Conservation (phyloP, 1,140 invertebrate species). For the Magallana ariakensis region DNA sequence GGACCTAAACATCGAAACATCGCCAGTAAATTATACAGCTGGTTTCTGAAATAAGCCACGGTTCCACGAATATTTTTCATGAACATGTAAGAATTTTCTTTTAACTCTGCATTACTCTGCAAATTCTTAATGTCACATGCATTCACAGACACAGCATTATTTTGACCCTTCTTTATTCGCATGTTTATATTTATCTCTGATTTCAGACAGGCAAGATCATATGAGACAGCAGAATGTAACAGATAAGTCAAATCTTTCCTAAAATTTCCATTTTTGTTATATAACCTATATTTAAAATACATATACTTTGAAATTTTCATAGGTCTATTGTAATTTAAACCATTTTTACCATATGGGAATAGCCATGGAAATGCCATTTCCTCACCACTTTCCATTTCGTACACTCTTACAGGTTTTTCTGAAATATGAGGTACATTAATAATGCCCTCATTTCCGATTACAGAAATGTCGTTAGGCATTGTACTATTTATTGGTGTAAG, state of each 20-base stretch:
- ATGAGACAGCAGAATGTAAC: slow-evolving; percentile 39
- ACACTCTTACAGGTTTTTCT: slow-evolving; percentile 39
- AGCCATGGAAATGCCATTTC: slow-evolving; percentile 53
- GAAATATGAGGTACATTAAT: neutral
- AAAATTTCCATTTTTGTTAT: slow-evolving; percentile 31
- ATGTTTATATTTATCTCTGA: slow-evolving; percentile 51
- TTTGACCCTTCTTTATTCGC: slow-evolving; percentile 25
- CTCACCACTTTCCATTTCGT: slow-evolving; percentile 27
- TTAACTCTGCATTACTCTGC: slow-evolving; percentile 1
- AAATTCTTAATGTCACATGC: neutral
- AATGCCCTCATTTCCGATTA: neutral
- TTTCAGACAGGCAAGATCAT: slow-evolving; percentile 39
- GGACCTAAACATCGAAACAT: slow-evolving; percentile 48
- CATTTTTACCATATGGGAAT: slow-evolving; percentile 50
- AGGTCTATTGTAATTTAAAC: slow-evolving; percentile 28
- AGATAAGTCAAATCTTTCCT: slow-evolving; percentile 50
- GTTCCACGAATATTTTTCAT: slow-evolving; percentile 56
- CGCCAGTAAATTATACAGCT: slow-evolving; percentile 44
- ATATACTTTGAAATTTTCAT: neutral
- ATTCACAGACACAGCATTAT: slow-evolving; percentile 3
- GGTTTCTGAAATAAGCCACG: slow-evolving; percentile 49
- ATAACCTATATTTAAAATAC: slow-evolving; percentile 45
- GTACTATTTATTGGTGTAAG: neutral
- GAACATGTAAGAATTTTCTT: slow-evolving; percentile 55
- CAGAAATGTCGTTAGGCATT: neutral